These are phyloP conservation scores for Drosophila antonietae DNA, from an alignment of 2,888 invertebrate genomes.

Conservation along the genomic window DNA sequence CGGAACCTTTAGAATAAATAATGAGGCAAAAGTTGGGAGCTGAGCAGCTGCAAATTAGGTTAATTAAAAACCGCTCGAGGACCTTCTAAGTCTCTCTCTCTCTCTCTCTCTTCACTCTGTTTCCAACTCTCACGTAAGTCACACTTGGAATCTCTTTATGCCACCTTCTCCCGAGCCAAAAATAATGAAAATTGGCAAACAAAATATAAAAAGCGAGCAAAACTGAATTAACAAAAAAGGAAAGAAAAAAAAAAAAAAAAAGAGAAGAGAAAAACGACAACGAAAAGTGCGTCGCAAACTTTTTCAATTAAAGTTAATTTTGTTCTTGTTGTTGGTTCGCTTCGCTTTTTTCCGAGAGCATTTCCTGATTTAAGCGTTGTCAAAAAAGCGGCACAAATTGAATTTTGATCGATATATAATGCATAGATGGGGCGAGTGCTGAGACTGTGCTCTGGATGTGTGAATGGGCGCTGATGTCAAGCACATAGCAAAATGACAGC, in stretches of 20 bases:
- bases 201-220: conserved; percentile 11
- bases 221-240: conserved; percentile 15
- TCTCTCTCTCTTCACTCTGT: not conserved
- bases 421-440: conserved; percentile 28
- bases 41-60: conserved; percentile 75
- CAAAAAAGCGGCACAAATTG: conserved; percentile 76
- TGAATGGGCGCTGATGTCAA: conserved; percentile 7
- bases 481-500: conserved; percentile 69
- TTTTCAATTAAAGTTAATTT: conserved; percentile 79
- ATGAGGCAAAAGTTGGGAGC: conserved; percentile 51
- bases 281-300: conserved; percentile 68
- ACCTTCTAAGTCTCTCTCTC: conserved; percentile 23
- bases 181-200: conserved; percentile 22
- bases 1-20: conserved; percentile 48
- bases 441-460: too few relatives aligned
- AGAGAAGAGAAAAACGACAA: conserved; percentile 42
- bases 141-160: conserved; percentile 37
- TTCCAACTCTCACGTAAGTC: conserved; percentile 44
- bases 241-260: conserved; percentile 32
- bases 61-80: conserved; percentile 80
- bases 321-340: conserved; percentile 14
- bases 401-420: conserved; percentile 81
- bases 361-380: conserved; percentile 55
- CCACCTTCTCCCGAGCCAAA: not conserved
- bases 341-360: conserved; percentile 11